These are phyloP conservation scores for Tympanoctomys barrerae DNA, from an alignment of 2,797 vertebrate species.

Conservation along the genomic window DNA sequence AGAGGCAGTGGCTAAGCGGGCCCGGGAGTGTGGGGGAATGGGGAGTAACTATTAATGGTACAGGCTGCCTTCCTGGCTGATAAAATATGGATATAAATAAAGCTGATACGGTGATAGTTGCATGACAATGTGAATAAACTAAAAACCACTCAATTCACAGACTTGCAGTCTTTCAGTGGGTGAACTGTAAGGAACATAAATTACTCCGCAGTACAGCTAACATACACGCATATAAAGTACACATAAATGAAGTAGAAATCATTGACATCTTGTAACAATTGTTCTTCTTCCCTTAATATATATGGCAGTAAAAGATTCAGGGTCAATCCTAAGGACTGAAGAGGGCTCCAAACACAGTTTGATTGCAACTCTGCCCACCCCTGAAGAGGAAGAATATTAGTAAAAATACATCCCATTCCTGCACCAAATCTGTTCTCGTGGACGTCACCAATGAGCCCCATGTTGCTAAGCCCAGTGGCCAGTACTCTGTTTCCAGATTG, in stretches of 20 bases:
- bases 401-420: background rate
- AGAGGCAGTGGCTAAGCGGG: background rate
- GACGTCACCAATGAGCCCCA: background rate
- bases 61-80: background rate
- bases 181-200: background rate
- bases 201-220: background rate
- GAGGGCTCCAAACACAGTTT: background rate
- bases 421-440: background rate
- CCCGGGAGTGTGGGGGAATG: background rate
- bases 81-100: background rate
- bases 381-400: background rate
- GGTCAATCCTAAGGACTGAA: background rate
- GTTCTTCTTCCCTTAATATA: background rate
- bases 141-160: background rate
- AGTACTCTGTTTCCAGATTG: background rate
- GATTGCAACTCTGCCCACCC: constrained; percentile 8
- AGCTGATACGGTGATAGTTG: background rate
- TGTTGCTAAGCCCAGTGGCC: background rate
- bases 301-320: background rate
- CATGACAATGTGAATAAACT: background rate
- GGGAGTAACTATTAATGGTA: background rate
- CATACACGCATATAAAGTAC: background rate
- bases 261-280: background rate
- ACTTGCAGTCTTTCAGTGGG: background rate
- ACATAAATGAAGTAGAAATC: background rate